Evolutionary conservation across 2,797 vertebrate species (phyloP), one percentile per base, ranked within the genome.

Genomic region (Chelon labrosus): DNA sequence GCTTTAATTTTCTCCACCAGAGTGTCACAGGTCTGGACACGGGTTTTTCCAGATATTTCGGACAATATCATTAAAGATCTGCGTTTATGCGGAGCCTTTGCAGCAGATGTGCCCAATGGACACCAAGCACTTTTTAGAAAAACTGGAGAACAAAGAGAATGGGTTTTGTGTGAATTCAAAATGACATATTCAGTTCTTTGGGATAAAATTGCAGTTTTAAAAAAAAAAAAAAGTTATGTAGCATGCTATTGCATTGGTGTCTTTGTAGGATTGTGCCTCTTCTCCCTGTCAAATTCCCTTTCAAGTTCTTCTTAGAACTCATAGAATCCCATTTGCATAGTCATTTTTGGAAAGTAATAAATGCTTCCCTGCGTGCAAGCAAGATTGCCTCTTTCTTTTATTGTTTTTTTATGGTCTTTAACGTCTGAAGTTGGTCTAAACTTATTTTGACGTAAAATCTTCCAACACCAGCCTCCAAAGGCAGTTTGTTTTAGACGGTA

Each of bases 401-500:
- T 20, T 46, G 19, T 20, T 35, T 17, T 52, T 74, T 16, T 41
- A 22, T 22, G 22, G 22, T 22, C 10, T 42, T 16, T 44, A 4
- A 42, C 41, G 7, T 52, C 59, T 66, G 10, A 56, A 47, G n/a
- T 59, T 38, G 19, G 11, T 66, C 17, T 66, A 20, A 70, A 75
- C 4, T 44, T 10, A 50, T 82, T 56, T 56, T 68, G 61, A 77
- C 75, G 42, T 49, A 67, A 77, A 72, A 16, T 63, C 46, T 58
- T 70, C 66, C 46, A 51, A 0, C 42, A 10, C 20, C 5, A 5
- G 41, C 47, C 16, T 56, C 60, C 57, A 63, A 50, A 41, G 49
- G 20, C 59, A 20, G 53, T 70, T 80, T 72, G 74, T 60, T 82
- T 70, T 42, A 54, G 70, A 74, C 61, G 17, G 58, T 66, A 53